Evolutionary conservation across 2,888 invertebrate species (phyloP).

Genomic region (Acanthosepion esculentum): DNA sequence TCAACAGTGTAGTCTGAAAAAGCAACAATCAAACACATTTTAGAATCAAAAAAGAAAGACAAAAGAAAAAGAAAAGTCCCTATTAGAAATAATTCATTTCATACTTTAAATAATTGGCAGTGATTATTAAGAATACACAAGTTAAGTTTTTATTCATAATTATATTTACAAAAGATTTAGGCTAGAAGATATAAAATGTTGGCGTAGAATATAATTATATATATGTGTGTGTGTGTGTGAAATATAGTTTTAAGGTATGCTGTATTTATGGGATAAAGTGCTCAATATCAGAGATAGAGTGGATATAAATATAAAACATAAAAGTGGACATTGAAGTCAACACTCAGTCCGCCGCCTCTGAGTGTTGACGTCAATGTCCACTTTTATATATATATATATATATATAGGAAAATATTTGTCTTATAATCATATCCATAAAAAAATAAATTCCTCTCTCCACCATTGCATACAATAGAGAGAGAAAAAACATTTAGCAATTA

Average conservation of each 20-base stretch:
- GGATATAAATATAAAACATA: no score
- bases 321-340: no score
- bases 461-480: no score
- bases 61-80: background rate
- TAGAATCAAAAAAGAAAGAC: background rate
- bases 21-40: background rate
- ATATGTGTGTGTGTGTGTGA: background rate
- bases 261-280: no score
- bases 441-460: no score
- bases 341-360: no score
- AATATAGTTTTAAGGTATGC: background rate
- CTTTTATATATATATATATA: no score
- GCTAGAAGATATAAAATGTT: background rate
- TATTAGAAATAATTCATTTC: background rate
- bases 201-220: no score
- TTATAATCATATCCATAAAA: background rate
- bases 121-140: background rate
- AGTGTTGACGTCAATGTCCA: no score
- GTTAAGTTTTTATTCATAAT: background rate
- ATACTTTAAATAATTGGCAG: background rate
- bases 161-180: background rate
- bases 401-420: background rate
- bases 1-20: conserved; percentile 63
- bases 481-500: no score
- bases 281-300: no score